Base-by-base conservation (phyloP, 2,797 vertebrate genomes). In the Arvicola amphibius region DNA sequence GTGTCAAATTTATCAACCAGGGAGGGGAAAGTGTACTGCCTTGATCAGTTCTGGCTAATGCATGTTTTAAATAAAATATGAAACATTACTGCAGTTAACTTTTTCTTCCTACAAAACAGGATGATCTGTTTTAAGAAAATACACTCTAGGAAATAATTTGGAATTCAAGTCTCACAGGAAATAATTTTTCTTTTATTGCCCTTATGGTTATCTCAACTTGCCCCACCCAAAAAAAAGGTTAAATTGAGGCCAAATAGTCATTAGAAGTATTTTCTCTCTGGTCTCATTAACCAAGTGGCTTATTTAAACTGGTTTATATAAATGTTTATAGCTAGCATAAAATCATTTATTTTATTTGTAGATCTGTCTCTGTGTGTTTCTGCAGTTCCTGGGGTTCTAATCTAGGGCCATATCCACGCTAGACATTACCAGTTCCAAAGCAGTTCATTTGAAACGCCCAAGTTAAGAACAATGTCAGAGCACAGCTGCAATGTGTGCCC, bases 1-100 rank as follows among this genome's bases (percentile, higher is more conserved):
- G 46, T 67, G 97, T 97, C 97, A 96, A 97, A 95, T 74, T 88
- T 94, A 94, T 92, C 95, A 88, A 6, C 27, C n/a, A 95, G 34
- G 53, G 0, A 5, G 29, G 48, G 13, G 10, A 32, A 34, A 17
- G 95, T 27, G 40, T n/a, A 97, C 88, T 97, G 91, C 97, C 97
- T 98, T 98, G 96, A 97, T 96, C 97, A 88, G 37, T 95, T 98
- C 98, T 98, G 98, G 98, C 98, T 98, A 98, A 99, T 97, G 98
- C 98, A 98, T 98, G 99, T 98, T 98, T 56, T 97, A 98, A 98
- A 98, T 46, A 65, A 98, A 98, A 98, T 98, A 98, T 74, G 98
- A 97, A 98, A 99, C 99, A 98, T 98, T 93, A 92, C 0, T 87
- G 5, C 19, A 53, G 76, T 89, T 61, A 80, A 74, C 40, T 2